A percentile compares a stretch with the other conserved stretches of the same genome.
Evolutionary conservation across 2,797 vertebrate genomes (phyloP).

Genomic region (Enteromius viviparus): DNA sequence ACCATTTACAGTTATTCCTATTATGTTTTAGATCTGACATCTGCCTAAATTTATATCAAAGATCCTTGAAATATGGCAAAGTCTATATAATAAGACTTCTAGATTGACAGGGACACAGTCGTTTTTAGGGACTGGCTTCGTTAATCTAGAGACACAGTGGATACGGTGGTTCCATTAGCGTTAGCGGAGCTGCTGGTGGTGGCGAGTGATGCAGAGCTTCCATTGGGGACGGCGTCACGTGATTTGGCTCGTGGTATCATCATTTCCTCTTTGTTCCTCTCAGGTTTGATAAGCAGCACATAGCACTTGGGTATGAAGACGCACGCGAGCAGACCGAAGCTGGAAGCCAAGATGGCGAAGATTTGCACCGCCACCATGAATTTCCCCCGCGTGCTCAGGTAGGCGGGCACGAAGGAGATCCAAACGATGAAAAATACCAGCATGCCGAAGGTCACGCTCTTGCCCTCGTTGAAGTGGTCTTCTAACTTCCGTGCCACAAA

Average conservation of each 20-base stretch:
- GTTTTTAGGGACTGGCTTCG: conserved; percentile 31
- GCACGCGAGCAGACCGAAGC: conserved; percentile 84
- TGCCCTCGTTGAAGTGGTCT: conserved; percentile 85
- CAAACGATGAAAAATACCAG: conserved; percentile 89
- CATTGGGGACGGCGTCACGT: conserved; percentile 72
- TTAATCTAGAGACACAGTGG: conserved; percentile 73
- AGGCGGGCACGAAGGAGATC: conserved; percentile 88
- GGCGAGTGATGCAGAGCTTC: conserved; percentile 78
- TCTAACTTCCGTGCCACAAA: conserved; percentile 82
- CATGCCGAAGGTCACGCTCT: conserved; percentile 86
- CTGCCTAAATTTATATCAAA: neutral
- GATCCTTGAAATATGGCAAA: neutral
- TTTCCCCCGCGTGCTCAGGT: conserved; percentile 88
- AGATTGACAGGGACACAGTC: neutral
- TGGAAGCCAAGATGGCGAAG: conserved; percentile 88
- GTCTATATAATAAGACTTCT: conserved; percentile 4
- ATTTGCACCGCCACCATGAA: conserved; percentile 91
- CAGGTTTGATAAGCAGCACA: conserved; percentile 83
- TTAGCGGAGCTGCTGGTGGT: conserved; percentile 66
- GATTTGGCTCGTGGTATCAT: conserved; percentile 73
- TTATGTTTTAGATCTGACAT: neutral
- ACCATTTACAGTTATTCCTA: neutral
- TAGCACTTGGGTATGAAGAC: conserved; percentile 89
- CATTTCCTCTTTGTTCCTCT: conserved; percentile 82
- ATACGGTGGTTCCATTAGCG: conserved; percentile 70